Base-by-base conservation (phyloP, 2,888 invertebrate species). In the Catocala nupta region DNA sequence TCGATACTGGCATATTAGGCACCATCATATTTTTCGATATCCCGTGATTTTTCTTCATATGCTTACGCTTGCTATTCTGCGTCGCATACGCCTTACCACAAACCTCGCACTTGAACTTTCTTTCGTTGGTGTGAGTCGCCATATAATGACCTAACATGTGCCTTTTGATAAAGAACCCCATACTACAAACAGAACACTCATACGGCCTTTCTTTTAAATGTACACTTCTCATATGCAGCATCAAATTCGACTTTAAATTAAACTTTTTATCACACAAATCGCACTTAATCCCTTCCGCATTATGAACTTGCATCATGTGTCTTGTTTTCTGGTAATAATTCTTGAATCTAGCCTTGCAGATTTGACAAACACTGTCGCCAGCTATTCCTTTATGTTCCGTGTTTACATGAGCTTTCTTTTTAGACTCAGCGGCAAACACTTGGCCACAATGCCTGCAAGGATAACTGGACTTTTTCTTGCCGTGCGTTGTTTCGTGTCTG, bases 11-110 rank as follows among this genome's bases (percentile, higher is more conserved):
- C 44, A 58, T 51, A 50, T 62, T 59, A 9, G 67, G 52, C 47
- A 71, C 36, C 58, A 73, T 61, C 62, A 74, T 66, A 57, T 55
- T 65, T 42, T 78, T 77, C 12, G 72, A 44, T 6, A 89, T 84
- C 2, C 89, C 92, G 55, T 93, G 93, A 63, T 89, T 92, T 62
- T 92, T 93, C 78, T 90, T 93, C 91, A 93, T 89, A 63, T 93
- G 93, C 63, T 91, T 92, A 33, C 90, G 75, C 53, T 85, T 88
- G 63, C 92, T 91, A 54, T 89, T 92, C 74, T 92, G 91, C 4
- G 92, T 93, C 0, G 92, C 92, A 59, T 92, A 95, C 70, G 94
- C 95, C 59, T 95, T 95, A 0, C 95, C 95, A 71, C 96, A 96
- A 0, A 95, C 88, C 11, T 96, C 95, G 70, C 96, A 96, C 59